Evolutionary conservation across 64 coral and sea anemone species (phyloP).

Genomic region (Platygyra sinensis): DNA sequence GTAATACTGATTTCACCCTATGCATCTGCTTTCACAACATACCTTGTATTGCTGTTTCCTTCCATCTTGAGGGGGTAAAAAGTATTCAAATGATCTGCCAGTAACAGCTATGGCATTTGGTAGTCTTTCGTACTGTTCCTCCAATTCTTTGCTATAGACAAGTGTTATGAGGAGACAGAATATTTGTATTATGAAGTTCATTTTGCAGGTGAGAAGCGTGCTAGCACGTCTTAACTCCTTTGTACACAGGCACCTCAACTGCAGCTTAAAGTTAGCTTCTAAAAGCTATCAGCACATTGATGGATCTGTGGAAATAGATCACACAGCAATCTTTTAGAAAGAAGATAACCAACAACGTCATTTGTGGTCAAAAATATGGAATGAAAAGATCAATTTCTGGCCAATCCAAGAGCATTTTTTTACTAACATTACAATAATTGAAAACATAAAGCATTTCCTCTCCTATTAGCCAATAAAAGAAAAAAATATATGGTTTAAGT

Average conservation of each 20-base stretch:
- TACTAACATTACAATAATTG: no score
- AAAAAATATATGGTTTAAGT: no score
- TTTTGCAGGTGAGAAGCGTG: not conserved
- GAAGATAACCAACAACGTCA: not conserved
- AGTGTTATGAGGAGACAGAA: not conserved
- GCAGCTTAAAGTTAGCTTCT: no score
- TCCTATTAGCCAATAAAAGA: not conserved
- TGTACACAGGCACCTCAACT: not conserved
- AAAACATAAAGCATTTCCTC: not conserved
- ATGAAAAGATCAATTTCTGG: no score
- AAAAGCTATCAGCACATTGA: not conserved
- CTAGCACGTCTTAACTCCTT: not conserved
- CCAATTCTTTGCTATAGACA: not conserved
- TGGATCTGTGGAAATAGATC: not conserved
- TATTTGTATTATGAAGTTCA: slow-evolving; percentile 22
- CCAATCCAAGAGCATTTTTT: no score
- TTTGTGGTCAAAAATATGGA: no score
- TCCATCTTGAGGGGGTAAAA: slow-evolving; percentile 12
- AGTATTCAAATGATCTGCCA: slow-evolving; percentile 73
- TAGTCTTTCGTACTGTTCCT: slow-evolving; percentile 44
- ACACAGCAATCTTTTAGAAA: not conserved
- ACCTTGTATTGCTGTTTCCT: not conserved
- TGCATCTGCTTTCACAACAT: not conserved
- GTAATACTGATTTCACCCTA: not conserved
- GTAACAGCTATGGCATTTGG: slow-evolving; percentile 76